Evolutionary conservation across 2,113 vertebrate genomes (phyloP), one percentile per base, ranked within the genome.

Genomic region (Polypterus senegalus): DNA sequence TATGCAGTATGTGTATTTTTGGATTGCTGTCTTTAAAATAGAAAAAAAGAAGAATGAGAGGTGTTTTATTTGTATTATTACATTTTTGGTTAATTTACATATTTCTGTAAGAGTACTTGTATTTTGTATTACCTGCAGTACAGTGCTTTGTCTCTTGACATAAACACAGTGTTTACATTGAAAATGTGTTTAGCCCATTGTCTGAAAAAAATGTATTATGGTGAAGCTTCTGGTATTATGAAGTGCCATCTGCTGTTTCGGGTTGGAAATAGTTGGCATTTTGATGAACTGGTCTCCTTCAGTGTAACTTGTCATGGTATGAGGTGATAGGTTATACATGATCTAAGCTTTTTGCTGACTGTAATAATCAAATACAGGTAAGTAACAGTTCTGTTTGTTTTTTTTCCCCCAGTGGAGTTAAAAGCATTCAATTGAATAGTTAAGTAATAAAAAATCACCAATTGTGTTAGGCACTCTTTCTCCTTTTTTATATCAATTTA

Each of bases 241-340:
- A 43, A 48, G 46, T 11, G 53, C 47, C 46, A 57, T 48, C 53
- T 27, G 53, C 47, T 7, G 43, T 49, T 48, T 45, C 57, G 54
- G 54, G 57, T 48, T 48, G 54, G 54, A 63, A 63, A 47, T 57
- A 44, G 54, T 4, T 62, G 45, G 46, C 9, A 45, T 47, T 62
- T 54, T 51, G 60, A 61, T 62, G 61, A 46, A 54, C 61, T 47
- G 43, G 47, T 7, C 49, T 53, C 44, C 4, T 43, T 46, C 45
- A 54, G 7, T 8, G 52, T 5, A 7, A 2, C 61, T 47, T 62
- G 61, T 62, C 61, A 62, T 52, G 45, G 44, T 11, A 43, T n/a
- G 46, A 53, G 61, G 61, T 62, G 61, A 61, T 61, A 61, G 60
- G 60, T 61, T 61, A 46, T 45, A 51, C n/a, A 7, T 51, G 60